Evolutionary conservation across 2,113 vertebrate genomes (phyloP).

Genomic region (Pavo muticus): DNA sequence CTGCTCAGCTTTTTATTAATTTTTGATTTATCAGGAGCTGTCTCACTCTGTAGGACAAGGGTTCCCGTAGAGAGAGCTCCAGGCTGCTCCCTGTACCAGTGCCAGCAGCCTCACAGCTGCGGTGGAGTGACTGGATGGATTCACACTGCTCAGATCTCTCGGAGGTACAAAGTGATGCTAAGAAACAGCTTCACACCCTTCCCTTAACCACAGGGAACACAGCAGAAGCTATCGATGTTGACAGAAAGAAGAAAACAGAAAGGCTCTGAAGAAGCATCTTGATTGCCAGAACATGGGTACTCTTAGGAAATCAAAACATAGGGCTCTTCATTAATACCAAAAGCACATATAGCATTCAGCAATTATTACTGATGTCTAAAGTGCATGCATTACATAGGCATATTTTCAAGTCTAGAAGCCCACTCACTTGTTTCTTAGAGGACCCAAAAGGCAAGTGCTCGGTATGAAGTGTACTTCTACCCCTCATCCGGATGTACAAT

Average conservation of each 20-base stretch:
- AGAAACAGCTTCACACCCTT: constrained; percentile 16
- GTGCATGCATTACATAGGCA: not conserved
- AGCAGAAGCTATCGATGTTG: not conserved
- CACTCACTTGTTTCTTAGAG: not conserved
- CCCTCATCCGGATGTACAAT: accelerated
- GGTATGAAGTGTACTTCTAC: not conserved
- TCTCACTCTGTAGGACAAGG: not conserved
- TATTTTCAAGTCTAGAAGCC: not conserved
- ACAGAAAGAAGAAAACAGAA: constrained; percentile 19
- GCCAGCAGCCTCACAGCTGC: not conserved
- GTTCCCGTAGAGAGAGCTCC: not conserved
- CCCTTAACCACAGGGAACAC: not conserved
- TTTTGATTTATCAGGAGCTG: constrained; percentile 21
- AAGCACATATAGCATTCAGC: constrained; percentile 26
- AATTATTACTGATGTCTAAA: constrained; percentile 26
- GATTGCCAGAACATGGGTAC: constrained; percentile 28
- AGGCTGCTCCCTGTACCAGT: not conserved
- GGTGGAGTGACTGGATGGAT: not conserved
- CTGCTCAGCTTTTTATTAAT: constrained; percentile 2
- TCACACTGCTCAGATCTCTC: not conserved
- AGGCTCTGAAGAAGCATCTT: constrained; percentile 18
- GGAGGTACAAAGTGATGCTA: not conserved
- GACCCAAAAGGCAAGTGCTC: not conserved
- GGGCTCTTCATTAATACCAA: constrained; percentile 43
- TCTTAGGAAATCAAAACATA: constrained; percentile 47